phyloP scores from a whole-genome alignment of 2,113 vertebrate genomes.

The Tursiops truncatus region DNA sequence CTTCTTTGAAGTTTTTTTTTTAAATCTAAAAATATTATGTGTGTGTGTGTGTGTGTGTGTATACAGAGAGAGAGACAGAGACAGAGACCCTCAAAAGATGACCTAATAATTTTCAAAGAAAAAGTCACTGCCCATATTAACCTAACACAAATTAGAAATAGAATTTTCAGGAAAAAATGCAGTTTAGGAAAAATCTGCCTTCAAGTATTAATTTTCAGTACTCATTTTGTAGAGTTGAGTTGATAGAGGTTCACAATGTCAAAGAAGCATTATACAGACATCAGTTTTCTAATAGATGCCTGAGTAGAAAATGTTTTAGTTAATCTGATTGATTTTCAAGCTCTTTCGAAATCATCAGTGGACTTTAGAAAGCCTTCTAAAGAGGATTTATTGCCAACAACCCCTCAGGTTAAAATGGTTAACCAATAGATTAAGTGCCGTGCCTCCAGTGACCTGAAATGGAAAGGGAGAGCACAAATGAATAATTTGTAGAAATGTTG shows the following conservation, averaged over 20 bases:
- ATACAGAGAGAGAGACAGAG: not conserved
- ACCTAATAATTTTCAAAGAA: not conserved
- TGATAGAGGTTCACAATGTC: not conserved
- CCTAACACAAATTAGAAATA: not conserved
- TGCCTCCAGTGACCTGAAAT: constrained; percentile 57
- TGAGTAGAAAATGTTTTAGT: constrained; percentile 54
- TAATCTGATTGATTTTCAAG: constrained; percentile 65
- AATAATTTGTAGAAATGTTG: constrained; percentile 30
- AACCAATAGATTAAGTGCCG: constrained; percentile 61
- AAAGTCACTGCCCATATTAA: not conserved
- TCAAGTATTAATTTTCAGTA: not conserved
- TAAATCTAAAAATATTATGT: not conserved
- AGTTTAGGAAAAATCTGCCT: not conserved
- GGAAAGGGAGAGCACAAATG: not conserved
- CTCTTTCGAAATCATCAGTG: constrained; percentile 58
- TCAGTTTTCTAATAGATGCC: constrained; percentile 49
- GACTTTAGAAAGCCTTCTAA: constrained; percentile 54
- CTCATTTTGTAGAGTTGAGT: not conserved
- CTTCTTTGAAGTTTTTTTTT: not conserved
- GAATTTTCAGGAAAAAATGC: not conserved
- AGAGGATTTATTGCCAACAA: constrained; percentile 65
- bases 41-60: too few species aligned
- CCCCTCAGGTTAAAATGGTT: constrained; percentile 69
- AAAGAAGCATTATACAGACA: constrained; percentile 25
- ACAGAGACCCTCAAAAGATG: not conserved